Evolutionary conservation across 2,888 invertebrate genomes (phyloP), one percentile per base, ranked within the genome.

Genomic region (Ferdinandea cuprea): DNA sequence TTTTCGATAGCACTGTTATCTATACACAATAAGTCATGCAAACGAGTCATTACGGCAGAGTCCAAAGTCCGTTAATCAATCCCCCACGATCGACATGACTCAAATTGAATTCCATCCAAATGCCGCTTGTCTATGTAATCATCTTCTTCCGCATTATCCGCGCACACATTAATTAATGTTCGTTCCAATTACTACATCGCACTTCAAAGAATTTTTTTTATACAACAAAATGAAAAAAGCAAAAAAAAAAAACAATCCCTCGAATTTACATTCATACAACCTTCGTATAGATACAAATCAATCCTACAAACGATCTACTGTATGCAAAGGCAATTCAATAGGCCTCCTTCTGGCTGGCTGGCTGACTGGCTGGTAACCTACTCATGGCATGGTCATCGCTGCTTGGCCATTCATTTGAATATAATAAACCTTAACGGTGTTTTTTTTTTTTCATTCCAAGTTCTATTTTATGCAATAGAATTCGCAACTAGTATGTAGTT

Each of bases 391-490:
- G 32, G 13, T 17, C 17, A 19, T 50, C 40, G 28, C 6, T 17
- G 17, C 42, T 44, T 11, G 37, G 13, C 7, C 25, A 48, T 13
- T 69, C 48, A 69, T 68, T 68, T 35, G 56, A 56, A 56, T 68
- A 4, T 13, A 37, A 40, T 40, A 50, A 52, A n/a, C 30, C n/a
- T 8, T 42, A 54, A 52, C 56, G 17, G 56, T 69, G 56, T 56
- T 61, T 59, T 17, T 30, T n/a, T n/a, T n/a, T n/a, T n/a, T n/a
- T n/a, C n/a, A n/a, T n/a, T 50, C 50, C 46, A n/a, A n/a, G 21
- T 61, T 46, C 61, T 46, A 46, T 46, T 63, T 48, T 40, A 37
- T 25, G 17, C 48, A 17, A 40, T 30, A n/a, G 15, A 9, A 48
- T 30, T 46, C 17, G 17, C 46, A 17, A 35, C 5, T 15, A 3